Conservation (phyloP, 2,797 vertebrate species). For the Masticophis lateralis region DNA sequence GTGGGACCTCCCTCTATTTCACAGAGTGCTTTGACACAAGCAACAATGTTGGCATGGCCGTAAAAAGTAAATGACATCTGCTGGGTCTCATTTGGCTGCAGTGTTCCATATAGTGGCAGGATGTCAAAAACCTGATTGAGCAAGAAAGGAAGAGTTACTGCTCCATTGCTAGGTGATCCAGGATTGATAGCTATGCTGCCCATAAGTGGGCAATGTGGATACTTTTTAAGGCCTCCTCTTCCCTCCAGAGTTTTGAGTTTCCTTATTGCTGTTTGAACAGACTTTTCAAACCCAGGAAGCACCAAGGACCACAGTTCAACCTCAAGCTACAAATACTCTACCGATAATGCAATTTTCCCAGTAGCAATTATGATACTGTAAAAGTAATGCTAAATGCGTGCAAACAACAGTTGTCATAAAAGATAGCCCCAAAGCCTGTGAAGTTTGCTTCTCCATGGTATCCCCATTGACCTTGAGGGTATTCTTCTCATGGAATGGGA, state of each 20-base stretch:
- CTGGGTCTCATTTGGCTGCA: constrained; percentile 77
- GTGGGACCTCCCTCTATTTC: constrained; percentile 81
- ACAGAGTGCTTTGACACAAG: constrained; percentile 75
- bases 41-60: constrained; percentile 73
- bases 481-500: not conserved
- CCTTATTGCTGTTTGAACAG: not conserved
- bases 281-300: not conserved
- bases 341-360: not conserved
- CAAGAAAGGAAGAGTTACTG: not conserved
- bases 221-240: too few species aligned
- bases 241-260: not conserved
- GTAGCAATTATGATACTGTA: not conserved
- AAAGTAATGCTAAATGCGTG: not conserved
- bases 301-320: not conserved
- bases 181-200: not conserved
- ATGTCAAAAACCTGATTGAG: constrained; percentile 83
- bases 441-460: not conserved
- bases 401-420: not conserved
- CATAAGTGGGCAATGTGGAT: not conserved
- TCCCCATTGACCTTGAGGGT: not conserved
- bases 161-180: accelerated
- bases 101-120: constrained; percentile 72
- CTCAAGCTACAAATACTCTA: not conserved
- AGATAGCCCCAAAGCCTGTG: not conserved
- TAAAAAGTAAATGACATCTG: constrained; percentile 80